These are phyloP conservation scores for Lissonota sp. DNA, from an alignment of 2,888 invertebrate species.

Conservation along the genomic window DNA sequence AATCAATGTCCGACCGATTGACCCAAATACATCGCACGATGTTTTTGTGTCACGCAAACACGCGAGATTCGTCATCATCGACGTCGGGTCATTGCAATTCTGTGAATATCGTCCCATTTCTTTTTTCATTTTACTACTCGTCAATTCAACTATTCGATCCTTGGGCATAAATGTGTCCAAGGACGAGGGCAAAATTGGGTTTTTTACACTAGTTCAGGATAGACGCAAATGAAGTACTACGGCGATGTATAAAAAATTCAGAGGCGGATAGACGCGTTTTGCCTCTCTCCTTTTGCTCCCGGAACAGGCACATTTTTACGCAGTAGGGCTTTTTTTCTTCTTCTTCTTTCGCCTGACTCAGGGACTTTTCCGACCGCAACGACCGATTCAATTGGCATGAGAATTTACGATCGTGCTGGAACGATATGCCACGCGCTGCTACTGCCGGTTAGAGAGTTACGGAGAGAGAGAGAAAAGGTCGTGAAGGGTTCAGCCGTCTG, in stretches of 20 bases:
- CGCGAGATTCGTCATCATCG: not conserved
- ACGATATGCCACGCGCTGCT: conserved; percentile 20
- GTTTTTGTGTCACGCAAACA: not conserved
- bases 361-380: conserved; percentile 41
- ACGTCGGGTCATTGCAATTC: not conserved
- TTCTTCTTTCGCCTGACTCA: conserved; percentile 38
- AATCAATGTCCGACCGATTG: conserved; percentile 12
- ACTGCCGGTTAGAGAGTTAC: not conserved
- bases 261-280: conserved; percentile 19
- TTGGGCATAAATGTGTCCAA: not conserved
- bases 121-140: not conserved
- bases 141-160: not conserved
- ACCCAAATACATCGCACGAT: conserved; percentile 11
- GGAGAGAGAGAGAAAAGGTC: too few relatives aligned
- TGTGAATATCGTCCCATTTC: conserved; percentile 7
- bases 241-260: conserved; percentile 22
- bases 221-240: not conserved
- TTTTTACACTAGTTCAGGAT: not conserved
- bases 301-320: conserved; percentile 44
- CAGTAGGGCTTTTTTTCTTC: not conserved
- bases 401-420: conserved; percentile 53
- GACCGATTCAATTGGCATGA: conserved; percentile 53
- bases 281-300: not conserved
- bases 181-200: conserved; percentile 24
- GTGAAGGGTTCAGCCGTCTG: not conserved